Evolutionary conservation across 1,140 invertebrate genomes (phyloP), one percentile per base, ranked within the genome.

Genomic region (Eumaeus atala): DNA sequence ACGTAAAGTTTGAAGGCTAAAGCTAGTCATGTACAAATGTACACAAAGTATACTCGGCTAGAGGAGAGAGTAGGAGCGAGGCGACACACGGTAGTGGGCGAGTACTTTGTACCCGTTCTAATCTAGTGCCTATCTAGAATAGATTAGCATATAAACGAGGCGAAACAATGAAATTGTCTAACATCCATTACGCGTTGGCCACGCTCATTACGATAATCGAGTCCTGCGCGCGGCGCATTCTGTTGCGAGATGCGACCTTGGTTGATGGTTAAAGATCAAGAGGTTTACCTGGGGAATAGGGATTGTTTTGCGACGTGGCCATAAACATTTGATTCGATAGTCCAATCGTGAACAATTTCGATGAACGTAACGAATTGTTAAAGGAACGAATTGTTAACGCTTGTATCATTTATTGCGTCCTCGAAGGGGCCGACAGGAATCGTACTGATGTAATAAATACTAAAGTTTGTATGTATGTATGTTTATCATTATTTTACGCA

Each of bases 161-260:
- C 62, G 55, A 64, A 57, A 67, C 65, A 67, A 67, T 67, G 65
- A 59, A 67, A 62, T 61, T 53, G 54, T 51, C 54, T 55, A 58
- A 59, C 55, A 59, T 67, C 54, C 64, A 66, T 66, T 66, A 63
- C 54, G 56, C 64, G 51, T 61, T 59, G 35, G 58, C 48, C 49
- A 59, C 62, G 59, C 57, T 62, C 56, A 67, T 67, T 61, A 61
- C 56, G 60, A 49, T 54, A 59, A 64, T 61, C 40, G 40, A 56
- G 14, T 56, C 49, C 51, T 48, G 36, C 28, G 56, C 59, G 35
- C 51, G 49, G 28, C 10, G 33, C 37, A 14, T 40, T 28, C 21
- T 28, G 2, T 28, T 6, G n/a, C 38, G 38, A 16, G 38, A 14
- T 2, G 38, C n/a, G n/a, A 14, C 38, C 9, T 44, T 21, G 44